Evolutionary conservation across 53 echinoderm and acorn worm species (phyloP).

Genomic region (Stichopus horrens): DNA sequence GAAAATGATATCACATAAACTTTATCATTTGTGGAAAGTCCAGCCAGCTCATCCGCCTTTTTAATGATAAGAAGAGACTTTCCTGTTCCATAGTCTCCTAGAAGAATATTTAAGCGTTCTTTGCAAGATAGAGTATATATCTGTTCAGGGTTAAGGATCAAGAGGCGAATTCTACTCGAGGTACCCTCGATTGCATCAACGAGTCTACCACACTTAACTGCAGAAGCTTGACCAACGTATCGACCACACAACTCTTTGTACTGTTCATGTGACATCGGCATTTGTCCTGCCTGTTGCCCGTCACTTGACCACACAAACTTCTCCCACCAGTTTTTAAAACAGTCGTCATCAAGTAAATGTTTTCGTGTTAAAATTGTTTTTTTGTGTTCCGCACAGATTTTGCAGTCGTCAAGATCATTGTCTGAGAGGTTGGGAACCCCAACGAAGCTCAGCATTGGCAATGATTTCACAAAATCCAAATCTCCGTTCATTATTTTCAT

Average conservation of each 20-base stretch:
- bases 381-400: slow-evolving; percentile 12
- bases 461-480: background rate
- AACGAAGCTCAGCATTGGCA: background rate
- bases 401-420: background rate
- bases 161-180: background rate
- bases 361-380: background rate
- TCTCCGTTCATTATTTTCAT: slow-evolving; percentile 41
- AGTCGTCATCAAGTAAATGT: background rate
- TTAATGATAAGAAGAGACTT: slow-evolving; percentile 26
- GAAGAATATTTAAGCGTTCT: background rate
- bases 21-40: background rate
- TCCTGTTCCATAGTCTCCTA: slow-evolving; percentile 42
- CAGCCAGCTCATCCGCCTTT: slow-evolving; percentile 15
- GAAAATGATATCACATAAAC: slow-evolving; percentile 31
- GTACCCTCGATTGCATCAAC: slow-evolving; percentile 5
- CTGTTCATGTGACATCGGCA: background rate
- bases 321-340: background rate
- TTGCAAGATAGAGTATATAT: background rate
- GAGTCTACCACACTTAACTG: background rate
- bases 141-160: slow-evolving; percentile 1
- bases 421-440: background rate
- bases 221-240: slow-evolving; percentile 39
- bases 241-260: background rate
- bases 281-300: background rate
- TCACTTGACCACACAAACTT: background rate